Base-by-base conservation (phyloP, 2,797 vertebrate genomes). In the Intellagama lesueurii region DNA sequence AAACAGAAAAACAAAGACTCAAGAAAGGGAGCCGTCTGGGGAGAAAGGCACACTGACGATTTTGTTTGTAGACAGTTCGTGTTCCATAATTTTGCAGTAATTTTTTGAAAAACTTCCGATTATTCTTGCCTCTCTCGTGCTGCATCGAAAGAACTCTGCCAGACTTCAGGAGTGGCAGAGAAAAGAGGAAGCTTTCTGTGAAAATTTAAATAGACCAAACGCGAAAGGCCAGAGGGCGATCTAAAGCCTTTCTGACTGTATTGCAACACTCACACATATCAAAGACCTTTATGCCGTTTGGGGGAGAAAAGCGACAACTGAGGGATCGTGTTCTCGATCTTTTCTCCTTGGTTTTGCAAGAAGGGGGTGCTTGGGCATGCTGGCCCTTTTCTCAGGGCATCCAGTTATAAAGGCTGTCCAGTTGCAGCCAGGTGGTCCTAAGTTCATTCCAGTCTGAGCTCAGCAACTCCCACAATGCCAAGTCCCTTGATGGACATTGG, bases 81-180 rank as follows among this genome's bases (percentile, higher is more conserved):
- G 95, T 96, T 95, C 92, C 30, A 92, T 94, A 92, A 93, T 91
- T 96, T 92, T 88, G 90, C 93, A 94, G 91, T 92, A 22, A 28
- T 60, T 19, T 22, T 28, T 47, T 68, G 7, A 14, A 49, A 52
- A 86, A 56, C 52, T 8, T 56, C 40, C 40, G 26, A 47, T 88
- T 81, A 92, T 92, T 95, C 93, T 91, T 87, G 32, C 9, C 78
- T 17, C 87, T 88, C 89, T 91, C 92, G 91, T 91, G 91, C 88
- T 92, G n/a, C 75, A 87, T 91, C 88, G 75, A 91, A 86, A 96
- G 93, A 91, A 93, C 81, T 91, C 83, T 82, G 85, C 83, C 90
- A 89, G 91, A 87, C 82, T 70, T 66, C 69, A 81, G 80, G 92
- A 64, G 88, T 92, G 91, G 86, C 85, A 84, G 85, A 91, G 90